These are phyloP conservation scores for Papilio helenus DNA, from an alignment of 1,140 invertebrate genomes.

Conservation along the genomic window DNA sequence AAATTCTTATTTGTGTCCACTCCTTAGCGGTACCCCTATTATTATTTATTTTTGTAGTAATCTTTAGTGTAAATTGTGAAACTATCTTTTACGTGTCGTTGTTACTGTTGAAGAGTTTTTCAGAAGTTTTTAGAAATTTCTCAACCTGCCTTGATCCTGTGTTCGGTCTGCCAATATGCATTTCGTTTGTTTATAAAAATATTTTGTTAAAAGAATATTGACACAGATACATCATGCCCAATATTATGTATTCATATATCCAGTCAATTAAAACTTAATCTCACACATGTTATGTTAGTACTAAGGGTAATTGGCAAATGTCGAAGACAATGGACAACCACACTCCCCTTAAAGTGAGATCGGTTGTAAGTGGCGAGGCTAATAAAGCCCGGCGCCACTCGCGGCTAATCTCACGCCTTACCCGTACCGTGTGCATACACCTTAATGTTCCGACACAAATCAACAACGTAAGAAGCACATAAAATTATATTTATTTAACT, in stretches of 20 bases:
- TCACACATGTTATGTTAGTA: neutral
- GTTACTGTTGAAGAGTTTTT: neutral
- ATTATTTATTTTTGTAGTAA: neutral
- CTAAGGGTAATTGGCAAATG: neutral
- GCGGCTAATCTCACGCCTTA: slow-evolving; percentile 55
- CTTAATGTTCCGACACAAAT: slow-evolving; percentile 47
- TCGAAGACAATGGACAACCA: slow-evolving; percentile 36
- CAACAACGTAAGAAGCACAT: slow-evolving; percentile 8
- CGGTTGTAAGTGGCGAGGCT: slow-evolving; percentile 52
- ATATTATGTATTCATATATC: no score
- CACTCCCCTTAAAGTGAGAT: slow-evolving; percentile 40
- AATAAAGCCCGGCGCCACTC: slow-evolving; percentile 58
- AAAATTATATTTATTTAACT: neutral
- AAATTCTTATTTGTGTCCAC: neutral
- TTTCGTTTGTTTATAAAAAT: no score
- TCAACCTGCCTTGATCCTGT: neutral
- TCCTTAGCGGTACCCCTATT: neutral
- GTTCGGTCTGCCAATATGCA: no score
- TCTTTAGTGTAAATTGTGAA: no score
- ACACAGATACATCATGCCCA: no score
- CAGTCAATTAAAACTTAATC: neutral
- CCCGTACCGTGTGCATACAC: slow-evolving; percentile 49
- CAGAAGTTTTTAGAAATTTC: neutral
- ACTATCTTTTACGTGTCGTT: no score
- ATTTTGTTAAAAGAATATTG: no score